Base-by-base conservation (phyloP, 2,888 invertebrate genomes). In the Nezara viridula region DNA sequence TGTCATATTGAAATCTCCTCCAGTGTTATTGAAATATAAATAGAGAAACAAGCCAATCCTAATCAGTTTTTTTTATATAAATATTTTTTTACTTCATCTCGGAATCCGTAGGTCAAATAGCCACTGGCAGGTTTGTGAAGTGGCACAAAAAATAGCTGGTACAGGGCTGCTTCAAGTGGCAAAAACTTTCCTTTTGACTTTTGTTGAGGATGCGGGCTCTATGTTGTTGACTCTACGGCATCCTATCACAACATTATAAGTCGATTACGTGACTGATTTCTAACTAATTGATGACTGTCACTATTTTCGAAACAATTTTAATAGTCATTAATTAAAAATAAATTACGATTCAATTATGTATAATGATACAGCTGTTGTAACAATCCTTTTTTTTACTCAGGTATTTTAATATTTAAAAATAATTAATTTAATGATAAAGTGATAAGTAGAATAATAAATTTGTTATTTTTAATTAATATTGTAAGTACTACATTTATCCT, bases 241-340 rank as follows among this genome's bases (percentile, higher is more conserved):
- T 32, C 66, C 66, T 73, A 73, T 73, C 66, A 73, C 66, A 73
- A 73, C 66, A 73, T 19, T 73, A 32, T 32, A 37, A 73, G 32
- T 73, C 32, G 16, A 73, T 73, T 37, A 73, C 66, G 6, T 73
- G 10, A 73, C 37, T 7, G 32, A 73, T 73, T 73, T 73, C 19
- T 73, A 6, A 0, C 66, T 73, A 37, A 37, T 73, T 73, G 66
- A 0, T 73, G 66, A 73, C 66, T 73, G 27, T 60, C 66, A 73
- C 16, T 73, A 73, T 73, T 73, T 37, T 37, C 7, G 3, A 37
- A 37, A 73, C 37, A 37, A 1, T 14, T 37, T 73, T 0, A 73
- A 32, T 14, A 37, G 0, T 7, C 4, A 73, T n/a, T 32, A n/a
- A 55, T 55, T 24, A 55, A 10, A 44, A 44, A 44, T 44, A 44